A percentile compares a stretch with the other conserved stretches of the same genome.
These are phyloP conservation scores for Ammodytes dubius DNA, from an alignment of 2,113 vertebrate genomes.

Conservation along the genomic window DNA sequence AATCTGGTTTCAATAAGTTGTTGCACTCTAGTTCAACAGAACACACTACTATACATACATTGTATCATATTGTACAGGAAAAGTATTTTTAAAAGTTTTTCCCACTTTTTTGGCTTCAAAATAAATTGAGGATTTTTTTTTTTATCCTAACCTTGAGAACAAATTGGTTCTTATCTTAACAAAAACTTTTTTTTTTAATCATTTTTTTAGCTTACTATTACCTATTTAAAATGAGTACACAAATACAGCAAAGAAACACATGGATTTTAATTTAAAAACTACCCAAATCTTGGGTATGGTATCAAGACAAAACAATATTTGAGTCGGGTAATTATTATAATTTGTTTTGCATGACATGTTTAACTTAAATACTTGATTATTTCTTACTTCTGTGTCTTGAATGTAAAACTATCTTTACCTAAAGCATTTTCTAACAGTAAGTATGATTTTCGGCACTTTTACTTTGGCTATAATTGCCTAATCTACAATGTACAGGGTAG, in stretches of 20 bases:
- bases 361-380: not conserved
- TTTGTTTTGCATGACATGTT: not conserved
- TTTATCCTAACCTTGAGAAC: not conserved
- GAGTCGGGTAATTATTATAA: no score
- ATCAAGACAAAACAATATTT: no score
- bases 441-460: constrained; percentile 24
- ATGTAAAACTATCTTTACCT: not conserved
- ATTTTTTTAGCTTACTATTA: not conserved
- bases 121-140: not conserved
- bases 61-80: constrained; percentile 16
- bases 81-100: not conserved
- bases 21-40: not conserved
- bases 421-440: constrained; percentile 8
- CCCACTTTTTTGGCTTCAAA: not conserved
- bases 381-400: not conserved
- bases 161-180: not conserved
- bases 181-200: not conserved
- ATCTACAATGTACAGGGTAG: constrained; percentile 64
- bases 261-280: not conserved
- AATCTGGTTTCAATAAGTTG: no score
- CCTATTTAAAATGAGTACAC: not conserved
- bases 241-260: not conserved
- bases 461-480: constrained; percentile 1
- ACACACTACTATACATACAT: not conserved
- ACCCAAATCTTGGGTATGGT: not conserved